Evolutionary conservation across 2,888 invertebrate genomes (phyloP).

Genomic region (Mythimna lalbum): DNA sequence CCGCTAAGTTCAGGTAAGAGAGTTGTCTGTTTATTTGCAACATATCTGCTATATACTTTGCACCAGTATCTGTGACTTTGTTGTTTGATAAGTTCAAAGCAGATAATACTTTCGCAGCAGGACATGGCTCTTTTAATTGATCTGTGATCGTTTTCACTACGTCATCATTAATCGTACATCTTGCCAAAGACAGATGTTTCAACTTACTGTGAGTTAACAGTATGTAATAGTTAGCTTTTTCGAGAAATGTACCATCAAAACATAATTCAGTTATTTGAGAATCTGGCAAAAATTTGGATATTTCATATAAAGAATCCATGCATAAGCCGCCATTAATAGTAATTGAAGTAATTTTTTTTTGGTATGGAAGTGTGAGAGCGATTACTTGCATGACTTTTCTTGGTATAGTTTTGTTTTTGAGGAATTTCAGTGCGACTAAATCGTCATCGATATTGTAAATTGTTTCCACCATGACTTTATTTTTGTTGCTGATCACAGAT

Average conservation of each 20-base stretch:
- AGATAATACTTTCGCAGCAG: slow-evolving; percentile 71
- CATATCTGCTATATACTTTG: slow-evolving; percentile 67
- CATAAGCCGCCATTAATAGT: slow-evolving; percentile 70
- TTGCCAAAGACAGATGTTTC: slow-evolving; percentile 73
- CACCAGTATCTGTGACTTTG: slow-evolving; percentile 76
- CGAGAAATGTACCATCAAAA: slow-evolving; percentile 65
- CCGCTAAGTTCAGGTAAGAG: slow-evolving; percentile 76
- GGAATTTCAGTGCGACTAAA: slow-evolving; percentile 71
- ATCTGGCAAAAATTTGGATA: slow-evolving; percentile 68
- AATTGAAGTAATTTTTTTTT: slow-evolving; percentile 66
- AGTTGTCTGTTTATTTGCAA: slow-evolving; percentile 75
- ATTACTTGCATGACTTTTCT: slow-evolving; percentile 71
- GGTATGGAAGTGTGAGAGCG: slow-evolving; percentile 70
- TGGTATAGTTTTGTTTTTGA: slow-evolving; percentile 70
- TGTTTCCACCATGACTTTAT: slow-evolving; percentile 50
- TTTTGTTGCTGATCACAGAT: neutral
- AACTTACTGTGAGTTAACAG: slow-evolving; percentile 68
- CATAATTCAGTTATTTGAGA: slow-evolving; percentile 75
- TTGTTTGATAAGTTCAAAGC: slow-evolving; percentile 79
- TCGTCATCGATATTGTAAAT: slow-evolving; percentile 68
- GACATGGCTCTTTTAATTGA: slow-evolving; percentile 65
- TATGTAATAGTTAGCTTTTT: slow-evolving; percentile 72
- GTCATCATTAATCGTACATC: slow-evolving; percentile 75
- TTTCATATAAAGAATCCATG: slow-evolving; percentile 69
- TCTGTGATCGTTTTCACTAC: slow-evolving; percentile 69